A percentile compares a stretch with the other conserved stretches of the same genome.
These are phyloP conservation scores for Podotricha telesiphe DNA, from an alignment of 2,888 invertebrate genomes.

Conservation along the genomic window DNA sequence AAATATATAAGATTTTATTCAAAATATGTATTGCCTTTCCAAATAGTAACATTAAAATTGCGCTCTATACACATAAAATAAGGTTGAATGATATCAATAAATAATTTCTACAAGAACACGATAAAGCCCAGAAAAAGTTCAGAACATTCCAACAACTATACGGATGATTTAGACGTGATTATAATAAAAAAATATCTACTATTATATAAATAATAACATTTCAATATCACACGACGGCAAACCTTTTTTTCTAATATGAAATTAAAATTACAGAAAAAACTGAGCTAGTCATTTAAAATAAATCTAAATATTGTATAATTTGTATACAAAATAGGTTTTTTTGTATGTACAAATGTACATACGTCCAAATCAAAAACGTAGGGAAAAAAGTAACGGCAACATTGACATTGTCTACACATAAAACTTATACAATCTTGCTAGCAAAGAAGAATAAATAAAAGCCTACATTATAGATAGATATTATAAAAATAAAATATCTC, in stretches of 20 bases:
- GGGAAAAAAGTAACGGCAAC: neutral
- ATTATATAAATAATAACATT: conserved; percentile 12
- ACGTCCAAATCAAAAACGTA: conserved; percentile 26
- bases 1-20: conserved; percentile 5
- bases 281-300: neutral
- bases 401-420: conserved; percentile 15
- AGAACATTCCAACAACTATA: conserved; percentile 6
- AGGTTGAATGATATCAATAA: no score
- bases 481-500: neutral
- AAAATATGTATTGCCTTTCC: conserved; percentile 22
- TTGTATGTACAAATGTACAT: conserved; percentile 30
- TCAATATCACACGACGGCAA: conserved; percentile 24
- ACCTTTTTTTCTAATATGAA: conserved; percentile 7
- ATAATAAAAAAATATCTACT: neutral
- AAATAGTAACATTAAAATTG: neutral
- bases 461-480: neutral
- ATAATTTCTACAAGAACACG: conserved; percentile 3
- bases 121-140: neutral
- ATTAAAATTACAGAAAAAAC: neutral
- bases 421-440: conserved; percentile 24
- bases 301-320: neutral
- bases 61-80: neutral
- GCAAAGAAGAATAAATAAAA: conserved; percentile 35
- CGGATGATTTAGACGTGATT: neutral
- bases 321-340: neutral